Conservation (phyloP, 2,888 invertebrate genomes). For the Tanypteryx hageni region DNA sequence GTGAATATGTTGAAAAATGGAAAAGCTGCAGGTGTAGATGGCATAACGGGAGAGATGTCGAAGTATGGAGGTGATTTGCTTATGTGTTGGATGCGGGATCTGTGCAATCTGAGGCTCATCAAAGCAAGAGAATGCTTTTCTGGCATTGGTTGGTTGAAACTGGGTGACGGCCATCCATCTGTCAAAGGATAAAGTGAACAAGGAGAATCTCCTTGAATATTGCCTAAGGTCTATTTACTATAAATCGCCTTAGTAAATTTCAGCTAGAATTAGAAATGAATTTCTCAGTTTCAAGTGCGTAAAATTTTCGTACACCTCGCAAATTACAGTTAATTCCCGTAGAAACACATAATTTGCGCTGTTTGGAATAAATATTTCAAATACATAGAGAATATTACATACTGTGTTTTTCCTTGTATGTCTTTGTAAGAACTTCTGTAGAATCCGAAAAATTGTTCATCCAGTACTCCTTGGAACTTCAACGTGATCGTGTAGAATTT, state of each 20-base stretch:
- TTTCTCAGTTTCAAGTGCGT: too few relatives aligned
- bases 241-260: too few relatives aligned
- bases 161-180: slow-evolving; percentile 75
- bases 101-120: slow-evolving; percentile 75
- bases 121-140: slow-evolving; percentile 74
- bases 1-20: too few relatives aligned
- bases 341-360: too few relatives aligned
- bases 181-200: not conserved
- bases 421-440: slow-evolving; percentile 80
- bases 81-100: too few relatives aligned
- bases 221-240: not conserved
- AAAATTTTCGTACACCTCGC: too few relatives aligned
- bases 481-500: slow-evolving; percentile 77
- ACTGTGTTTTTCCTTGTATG: slow-evolving; percentile 76
- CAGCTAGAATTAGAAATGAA: too few relatives aligned
- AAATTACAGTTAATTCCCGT: too few relatives aligned
- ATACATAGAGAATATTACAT: slow-evolving; percentile 71
- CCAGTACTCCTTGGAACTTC: slow-evolving; percentile 78
- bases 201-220: not conserved
- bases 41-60: too few relatives aligned
- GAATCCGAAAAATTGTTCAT: slow-evolving; percentile 79
- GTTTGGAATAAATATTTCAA: not conserved
- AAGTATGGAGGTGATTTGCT: too few relatives aligned
- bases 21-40: too few relatives aligned
- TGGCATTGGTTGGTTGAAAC: slow-evolving; percentile 72